Conservation (phyloP, 2,888 invertebrate genomes). For the Rosalia funebris region DNA sequence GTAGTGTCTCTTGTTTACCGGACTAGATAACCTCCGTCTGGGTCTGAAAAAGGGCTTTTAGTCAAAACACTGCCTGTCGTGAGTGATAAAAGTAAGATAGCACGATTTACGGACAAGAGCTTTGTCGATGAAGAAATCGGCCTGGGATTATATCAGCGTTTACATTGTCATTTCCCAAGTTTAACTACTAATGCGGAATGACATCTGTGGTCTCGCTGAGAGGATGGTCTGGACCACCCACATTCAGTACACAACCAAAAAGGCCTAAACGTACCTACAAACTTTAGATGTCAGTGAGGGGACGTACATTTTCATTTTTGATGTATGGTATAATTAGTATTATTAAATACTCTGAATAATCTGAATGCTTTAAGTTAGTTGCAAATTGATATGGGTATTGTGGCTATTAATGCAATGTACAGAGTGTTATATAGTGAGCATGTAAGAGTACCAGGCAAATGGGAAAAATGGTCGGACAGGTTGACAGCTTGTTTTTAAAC, state of each 20-base stretch:
- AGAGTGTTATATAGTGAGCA: no score
- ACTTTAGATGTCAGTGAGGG: no score
- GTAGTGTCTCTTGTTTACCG: conserved; percentile 17
- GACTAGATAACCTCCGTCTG: conserved; percentile 14
- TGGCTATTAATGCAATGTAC: no score
- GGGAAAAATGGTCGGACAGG: no score
- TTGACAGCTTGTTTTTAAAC: no score
- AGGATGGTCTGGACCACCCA: conserved; percentile 16
- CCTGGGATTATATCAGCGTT: conserved; percentile 4
- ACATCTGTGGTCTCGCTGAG: conserved; percentile 21
- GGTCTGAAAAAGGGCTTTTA: conserved; percentile 16
- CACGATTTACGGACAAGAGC: conserved; percentile 23
- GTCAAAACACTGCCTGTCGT: conserved; percentile 26
- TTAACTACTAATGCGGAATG: conserved; percentile 20
- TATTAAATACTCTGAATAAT: no score
- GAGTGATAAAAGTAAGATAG: conserved; percentile 23
- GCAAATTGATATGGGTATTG: no score
- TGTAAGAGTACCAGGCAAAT: no score
- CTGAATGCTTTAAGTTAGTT: no score
- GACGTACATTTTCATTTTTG: no score
- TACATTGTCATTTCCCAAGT: conserved; percentile 7
- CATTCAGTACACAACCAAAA: conserved; percentile 4
- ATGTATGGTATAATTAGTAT: no score
- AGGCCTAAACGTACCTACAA: no score
- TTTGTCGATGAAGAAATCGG: conserved; percentile 7